A percentile compares a stretch with the other conserved stretches of the same genome.
These are phyloP conservation scores for Dunckerocampus dactyliophorus DNA, from an alignment of 2,113 vertebrate species.

Conservation along the genomic window DNA sequence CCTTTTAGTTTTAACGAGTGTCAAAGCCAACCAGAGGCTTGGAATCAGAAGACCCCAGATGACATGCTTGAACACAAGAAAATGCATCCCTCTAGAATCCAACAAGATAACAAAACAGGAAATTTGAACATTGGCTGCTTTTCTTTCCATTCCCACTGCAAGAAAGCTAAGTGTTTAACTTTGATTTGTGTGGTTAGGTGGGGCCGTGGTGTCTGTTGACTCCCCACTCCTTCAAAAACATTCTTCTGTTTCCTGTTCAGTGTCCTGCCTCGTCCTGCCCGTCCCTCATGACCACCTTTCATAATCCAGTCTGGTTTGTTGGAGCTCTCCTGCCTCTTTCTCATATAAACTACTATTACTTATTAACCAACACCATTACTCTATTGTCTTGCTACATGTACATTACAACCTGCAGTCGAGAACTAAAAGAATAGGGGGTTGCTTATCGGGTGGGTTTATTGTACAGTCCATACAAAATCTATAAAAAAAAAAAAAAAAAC, in stretches of 20 bases:
- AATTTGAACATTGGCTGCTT: slow-evolving; percentile 63
- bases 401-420: slow-evolving; percentile 35
- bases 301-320: not conserved
- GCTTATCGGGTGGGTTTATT: slow-evolving; percentile 42
- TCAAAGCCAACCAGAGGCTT: slow-evolving; percentile 44
- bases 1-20: slow-evolving; percentile 36
- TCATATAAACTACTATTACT: slow-evolving; percentile 53
- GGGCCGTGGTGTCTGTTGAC: slow-evolving; percentile 30
- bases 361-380: slow-evolving; percentile 62
- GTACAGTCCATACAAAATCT: slow-evolving; percentile 21
- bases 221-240: slow-evolving; percentile 24
- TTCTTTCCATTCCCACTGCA: slow-evolving; percentile 64
- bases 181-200: slow-evolving; percentile 41
- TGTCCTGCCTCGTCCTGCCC: not conserved
- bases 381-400: slow-evolving; percentile 49
- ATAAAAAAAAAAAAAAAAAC: slow-evolving; percentile 32
- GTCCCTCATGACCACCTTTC: slow-evolving; percentile 1
- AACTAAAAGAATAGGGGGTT: slow-evolving; percentile 42
- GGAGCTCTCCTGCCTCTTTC: slow-evolving; percentile 21
- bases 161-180: slow-evolving; percentile 52
- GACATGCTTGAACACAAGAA: slow-evolving; percentile 52
- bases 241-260: slow-evolving; percentile 12
- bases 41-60: slow-evolving; percentile 60
- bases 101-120: slow-evolving; percentile 42
- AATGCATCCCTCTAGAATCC: slow-evolving; percentile 59